A percentile compares a stretch with the other conserved stretches of the same genome.
Evolutionary conservation across 2,888 invertebrate species (phyloP).

Genomic region (Acanthosepion pharaonis): DNA sequence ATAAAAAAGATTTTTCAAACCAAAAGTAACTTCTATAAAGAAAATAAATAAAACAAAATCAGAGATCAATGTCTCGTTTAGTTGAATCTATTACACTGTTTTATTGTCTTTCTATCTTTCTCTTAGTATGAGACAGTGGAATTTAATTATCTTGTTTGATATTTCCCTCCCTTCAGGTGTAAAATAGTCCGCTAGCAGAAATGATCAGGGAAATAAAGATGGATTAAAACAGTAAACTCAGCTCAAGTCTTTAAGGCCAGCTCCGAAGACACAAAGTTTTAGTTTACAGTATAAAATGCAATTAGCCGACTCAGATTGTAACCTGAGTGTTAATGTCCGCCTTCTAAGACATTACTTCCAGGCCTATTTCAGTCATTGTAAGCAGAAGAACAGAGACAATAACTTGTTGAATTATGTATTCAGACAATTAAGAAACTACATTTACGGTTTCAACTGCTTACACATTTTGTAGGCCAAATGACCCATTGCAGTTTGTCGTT

Average conservation of each 20-base stretch:
- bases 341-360: not conserved
- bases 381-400: not conserved
- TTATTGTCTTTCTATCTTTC: not conserved
- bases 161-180: not conserved
- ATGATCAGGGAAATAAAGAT: not conserved
- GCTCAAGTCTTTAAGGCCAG: not conserved
- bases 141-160: constrained; percentile 5
- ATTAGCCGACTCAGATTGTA: not conserved
- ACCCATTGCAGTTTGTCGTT: not conserved
- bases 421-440: not conserved
- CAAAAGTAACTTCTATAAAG: not conserved
- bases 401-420: constrained; percentile 33
- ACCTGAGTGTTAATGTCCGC: constrained; percentile 33
- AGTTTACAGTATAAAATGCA: constrained; percentile 22
- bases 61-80: not conserved
- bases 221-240: constrained; percentile 10
- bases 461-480: not conserved
- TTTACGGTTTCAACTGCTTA: constrained; percentile 15
- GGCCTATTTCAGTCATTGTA: constrained; percentile 4
- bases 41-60: not conserved
- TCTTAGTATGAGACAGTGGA: not conserved
- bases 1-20: not conserved
- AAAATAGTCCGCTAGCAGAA: not conserved
- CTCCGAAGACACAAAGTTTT: not conserved
- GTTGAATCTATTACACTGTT: not conserved